A percentile compares a stretch with the other conserved stretches of the same genome.
Evolutionary conservation across 2,888 invertebrate genomes (phyloP).

Genomic region (Chrysolina americana): DNA sequence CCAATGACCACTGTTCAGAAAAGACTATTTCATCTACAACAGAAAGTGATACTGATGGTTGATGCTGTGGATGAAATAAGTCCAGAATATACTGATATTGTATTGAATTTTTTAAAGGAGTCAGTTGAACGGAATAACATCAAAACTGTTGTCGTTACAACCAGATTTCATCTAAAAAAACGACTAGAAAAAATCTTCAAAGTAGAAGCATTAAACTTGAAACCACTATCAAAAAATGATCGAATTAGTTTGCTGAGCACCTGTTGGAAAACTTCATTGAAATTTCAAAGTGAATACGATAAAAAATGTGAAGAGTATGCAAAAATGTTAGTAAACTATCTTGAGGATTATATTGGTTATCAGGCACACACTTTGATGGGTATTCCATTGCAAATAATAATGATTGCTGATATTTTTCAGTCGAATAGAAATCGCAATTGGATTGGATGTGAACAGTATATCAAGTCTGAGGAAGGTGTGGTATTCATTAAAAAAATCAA

Average conservation of each 20-base stretch:
- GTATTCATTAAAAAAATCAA: slow-evolving; percentile 15
- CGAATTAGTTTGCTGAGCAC: slow-evolving; percentile 20
- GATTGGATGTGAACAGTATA: slow-evolving; percentile 27
- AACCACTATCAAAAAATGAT: slow-evolving; percentile 15
- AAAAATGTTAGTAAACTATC: background rate
- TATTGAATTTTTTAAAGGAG: slow-evolving; percentile 18
- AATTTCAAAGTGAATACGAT: background rate
- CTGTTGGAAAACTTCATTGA: slow-evolving; percentile 25
- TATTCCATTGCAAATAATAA: slow-evolving; percentile 38
- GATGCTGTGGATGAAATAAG: slow-evolving; percentile 38
- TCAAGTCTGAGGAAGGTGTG: slow-evolving; percentile 3
- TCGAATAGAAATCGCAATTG: background rate
- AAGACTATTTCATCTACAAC: slow-evolving; percentile 16
- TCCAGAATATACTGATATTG: slow-evolving; percentile 28
- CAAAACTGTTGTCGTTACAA: slow-evolving; percentile 31
- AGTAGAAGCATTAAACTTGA: background rate
- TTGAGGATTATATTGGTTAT: background rate
- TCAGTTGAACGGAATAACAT: slow-evolving; percentile 12
- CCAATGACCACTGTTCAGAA: slow-evolving; percentile 12
- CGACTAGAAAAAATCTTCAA: slow-evolving; percentile 3
- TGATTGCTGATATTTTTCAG: slow-evolving; percentile 37
- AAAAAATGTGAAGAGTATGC: slow-evolving; percentile 21
- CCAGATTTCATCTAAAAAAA: slow-evolving; percentile 26
- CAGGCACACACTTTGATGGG: slow-evolving; percentile 6
- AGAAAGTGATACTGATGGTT: slow-evolving; percentile 28